phyloP scores from a whole-genome alignment of 2,888 invertebrate genomes.

The Chrysotoxum bicinctum region DNA sequence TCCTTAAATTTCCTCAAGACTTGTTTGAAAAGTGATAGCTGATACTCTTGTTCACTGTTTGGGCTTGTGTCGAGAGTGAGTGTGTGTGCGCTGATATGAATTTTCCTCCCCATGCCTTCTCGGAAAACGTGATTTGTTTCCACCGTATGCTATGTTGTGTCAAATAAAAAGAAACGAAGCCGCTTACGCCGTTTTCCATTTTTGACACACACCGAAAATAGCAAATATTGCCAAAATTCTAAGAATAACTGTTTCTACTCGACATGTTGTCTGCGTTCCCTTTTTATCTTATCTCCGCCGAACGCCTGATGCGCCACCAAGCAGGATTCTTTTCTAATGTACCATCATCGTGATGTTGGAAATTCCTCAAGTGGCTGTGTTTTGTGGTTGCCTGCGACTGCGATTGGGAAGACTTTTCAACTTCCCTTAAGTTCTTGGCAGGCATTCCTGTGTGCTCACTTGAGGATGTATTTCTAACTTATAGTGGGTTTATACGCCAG shows the following conservation, averaged over 20 bases:
- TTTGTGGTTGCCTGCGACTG: constrained; percentile 11
- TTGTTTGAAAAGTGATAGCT: constrained; percentile 41
- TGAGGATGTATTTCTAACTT: constrained; percentile 29
- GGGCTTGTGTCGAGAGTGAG: not conserved
- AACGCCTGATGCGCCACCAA: constrained; percentile 5
- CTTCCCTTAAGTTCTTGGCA: constrained; percentile 39
- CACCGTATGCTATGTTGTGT: constrained; percentile 26
- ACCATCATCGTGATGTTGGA: constrained; percentile 23
- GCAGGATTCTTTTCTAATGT: constrained; percentile 29
- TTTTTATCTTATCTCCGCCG: constrained; percentile 17
- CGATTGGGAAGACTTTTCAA: constrained; percentile 24
- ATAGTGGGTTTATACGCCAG: not conserved
- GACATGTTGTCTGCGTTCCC: constrained; percentile 36
- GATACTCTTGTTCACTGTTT: constrained; percentile 18
- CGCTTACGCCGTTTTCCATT: not conserved
- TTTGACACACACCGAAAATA: constrained; percentile 22
- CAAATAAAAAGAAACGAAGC: constrained; percentile 5
- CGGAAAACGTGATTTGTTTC: constrained; percentile 26
- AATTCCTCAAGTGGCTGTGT: constrained; percentile 52
- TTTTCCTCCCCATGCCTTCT: not conserved
- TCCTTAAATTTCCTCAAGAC: constrained; percentile 2
- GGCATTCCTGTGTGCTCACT: constrained; percentile 33
- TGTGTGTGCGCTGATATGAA: constrained; percentile 15
- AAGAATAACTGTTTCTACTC: constrained; percentile 49
- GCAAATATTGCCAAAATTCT: constrained; percentile 54